Base-by-base conservation (phyloP, 2,113 vertebrate species). In the Geococcyx californianus region DNA sequence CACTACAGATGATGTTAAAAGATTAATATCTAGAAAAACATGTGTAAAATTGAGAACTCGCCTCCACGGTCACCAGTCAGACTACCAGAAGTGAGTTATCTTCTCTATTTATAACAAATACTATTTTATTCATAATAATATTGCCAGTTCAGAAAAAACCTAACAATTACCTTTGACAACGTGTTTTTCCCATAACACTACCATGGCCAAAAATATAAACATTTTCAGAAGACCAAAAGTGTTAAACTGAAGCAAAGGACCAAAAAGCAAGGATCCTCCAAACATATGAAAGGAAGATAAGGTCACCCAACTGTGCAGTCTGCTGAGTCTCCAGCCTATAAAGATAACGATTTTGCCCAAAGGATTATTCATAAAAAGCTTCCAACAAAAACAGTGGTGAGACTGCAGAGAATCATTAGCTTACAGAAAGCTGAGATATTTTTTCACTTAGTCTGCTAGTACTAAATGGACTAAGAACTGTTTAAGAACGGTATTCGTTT, bases 381-480 rank as follows among this genome's bases (percentile, higher is more conserved):
- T 95, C 89, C 86, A 97, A 84, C 28, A 92, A 90, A 93, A 92
- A 52, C 24, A 94, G 66, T 40, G 44, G 64, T 68, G 40, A 87
- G 69, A 75, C 38, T 76, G 55, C 40, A 73, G 83, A 38, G 77
- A 62, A 87, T 36, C 31, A 78, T 79, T 83, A 87, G 36, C 56
- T 78, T 44, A 23, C 40, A 91, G 31, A 86, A 84, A 89, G 47
- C 23, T 44, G 36, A 75, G 64, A 74, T 33, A 75, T 75, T 89
- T 93, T 90, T 87, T 49, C n/a, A 86, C 83, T 81, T n/a, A 78
- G 44, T 70, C 55, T 93, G 51, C 56, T 74, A 70, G 38, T 12
- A 76, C 31, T 69, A 84, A 95, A 29, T 18, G 34, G 74, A 70
- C 54, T 87, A 76, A 93, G 45, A 84, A 83, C 55, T 63, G 25